Evolutionary conservation across 2,113 vertebrate species (phyloP), one percentile per base, ranked within the genome.

Genomic region (Potamarius usumacintae): DNA sequence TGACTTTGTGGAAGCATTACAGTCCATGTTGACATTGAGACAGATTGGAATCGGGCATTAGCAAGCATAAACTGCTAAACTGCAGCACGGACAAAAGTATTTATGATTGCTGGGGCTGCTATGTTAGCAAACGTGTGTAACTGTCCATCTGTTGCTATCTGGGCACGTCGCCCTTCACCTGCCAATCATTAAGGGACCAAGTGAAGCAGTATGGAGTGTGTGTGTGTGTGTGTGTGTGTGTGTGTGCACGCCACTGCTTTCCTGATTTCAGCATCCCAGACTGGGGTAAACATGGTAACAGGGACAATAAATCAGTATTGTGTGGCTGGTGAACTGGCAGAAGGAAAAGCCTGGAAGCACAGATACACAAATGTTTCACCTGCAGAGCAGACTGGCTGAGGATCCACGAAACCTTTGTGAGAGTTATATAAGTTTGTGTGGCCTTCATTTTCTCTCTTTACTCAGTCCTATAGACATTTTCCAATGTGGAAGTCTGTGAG

Each of bases 301-400:
- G n/a, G 82, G 86, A 83, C 60, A 87, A 88, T 86, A 71, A 83
- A 86, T 90, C 86, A 83, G 89, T 85, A 86, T 85, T 48, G 30
- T 71, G 82, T 88, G 86, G 83, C 83, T 74, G 63, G 82, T 48
- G 82, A 69, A 85, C 4, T 78, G 86, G 89, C 78, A 79, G 72
- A 79, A 90, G 89, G 89, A 90, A 90, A 88, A 88, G 72, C 71
- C 72, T 88, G 83, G 77, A 27, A 20, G 53, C 83, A 80, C 82
- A 53, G 58, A 79, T 60, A 79, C 52, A 34, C 72, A 58, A 85
- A 90, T 62, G 80, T 57, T 72, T 60, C 5, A 72, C 12, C 34
- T 11, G 53, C 57, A 52, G 25, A 80, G 72, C 62, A 52, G 77
- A 83, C 63, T 53, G 80, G 58, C 69, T 48, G 22, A 53, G 72